Conservation (phyloP, 2,888 invertebrate genomes). For the Peribatodes rhomboidaria region DNA sequence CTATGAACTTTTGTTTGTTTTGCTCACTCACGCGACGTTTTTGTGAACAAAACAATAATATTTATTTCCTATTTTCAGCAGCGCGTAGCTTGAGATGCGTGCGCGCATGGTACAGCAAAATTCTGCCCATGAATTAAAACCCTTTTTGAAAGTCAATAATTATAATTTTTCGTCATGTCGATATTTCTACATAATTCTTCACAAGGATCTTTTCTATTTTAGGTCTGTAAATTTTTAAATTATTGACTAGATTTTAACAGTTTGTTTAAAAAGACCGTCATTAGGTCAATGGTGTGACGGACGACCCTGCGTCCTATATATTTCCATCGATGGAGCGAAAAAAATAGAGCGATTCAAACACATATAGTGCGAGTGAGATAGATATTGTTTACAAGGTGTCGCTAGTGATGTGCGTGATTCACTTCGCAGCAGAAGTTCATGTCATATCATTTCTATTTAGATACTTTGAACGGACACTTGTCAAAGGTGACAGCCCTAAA, state of each 20-base stretch:
- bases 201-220: too few species aligned
- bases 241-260: too few species aligned
- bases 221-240: too few species aligned
- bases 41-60: too few species aligned
- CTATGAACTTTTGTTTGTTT: too few species aligned
- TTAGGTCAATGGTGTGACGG: not conserved
- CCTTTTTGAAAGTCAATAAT: not conserved
- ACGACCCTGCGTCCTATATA: slow-evolving; percentile 13
- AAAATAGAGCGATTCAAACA: not conserved
- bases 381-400: not conserved
- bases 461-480: slow-evolving; percentile 8
- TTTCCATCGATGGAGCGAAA: slow-evolving; percentile 18
- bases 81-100: not conserved
- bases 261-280: not conserved
- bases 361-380: slow-evolving; percentile 8
- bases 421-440: not conserved
- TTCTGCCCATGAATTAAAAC: not conserved
- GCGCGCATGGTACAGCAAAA: slow-evolving; percentile 13
- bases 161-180: too few species aligned
- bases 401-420: slow-evolving; percentile 20
- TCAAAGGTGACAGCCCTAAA: slow-evolving; percentile 48
- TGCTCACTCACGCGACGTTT: too few species aligned
- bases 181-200: not conserved
- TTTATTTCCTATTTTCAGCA: too few species aligned
- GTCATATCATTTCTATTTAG: slow-evolving; percentile 3